phyloP scores from a whole-genome alignment of 2,113 vertebrate genomes.

The Bubo scandiacus region DNA sequence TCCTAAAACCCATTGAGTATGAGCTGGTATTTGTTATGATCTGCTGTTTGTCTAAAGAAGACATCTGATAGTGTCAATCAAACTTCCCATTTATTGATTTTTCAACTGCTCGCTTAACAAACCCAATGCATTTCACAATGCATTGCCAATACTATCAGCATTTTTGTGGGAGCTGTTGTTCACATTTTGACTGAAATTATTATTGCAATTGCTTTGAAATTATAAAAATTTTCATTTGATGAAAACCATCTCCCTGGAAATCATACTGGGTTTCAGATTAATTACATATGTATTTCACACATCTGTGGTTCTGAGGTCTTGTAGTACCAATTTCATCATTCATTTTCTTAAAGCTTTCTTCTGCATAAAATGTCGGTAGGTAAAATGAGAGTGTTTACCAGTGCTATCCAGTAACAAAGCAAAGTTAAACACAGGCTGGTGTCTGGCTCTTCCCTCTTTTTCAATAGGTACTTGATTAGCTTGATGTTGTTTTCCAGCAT shows the following conservation, averaged over 20 bases:
- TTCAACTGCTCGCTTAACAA: constrained; percentile 36
- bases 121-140: constrained; percentile 17
- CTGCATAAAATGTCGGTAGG: background rate
- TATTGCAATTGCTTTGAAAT: constrained; percentile 57
- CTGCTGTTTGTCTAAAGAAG: constrained; percentile 21
- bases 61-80: constrained; percentile 28
- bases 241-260: constrained; percentile 56
- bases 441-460: background rate
- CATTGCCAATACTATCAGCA: constrained; percentile 7
- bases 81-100: constrained; percentile 36
- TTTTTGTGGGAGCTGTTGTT: constrained; percentile 24
- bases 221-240: constrained; percentile 47
- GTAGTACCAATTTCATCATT: constrained; percentile 30
- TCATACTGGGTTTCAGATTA: constrained; percentile 51
- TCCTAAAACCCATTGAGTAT: background rate
- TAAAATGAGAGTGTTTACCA: background rate
- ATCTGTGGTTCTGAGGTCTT: constrained; percentile 43
- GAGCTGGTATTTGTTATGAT: background rate
- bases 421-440: background rate
- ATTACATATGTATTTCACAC: constrained; percentile 60
- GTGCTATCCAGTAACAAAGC: background rate
- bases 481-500: background rate
- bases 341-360: constrained; percentile 44
- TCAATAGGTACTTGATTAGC: background rate
- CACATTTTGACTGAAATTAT: constrained; percentile 44